Base-by-base conservation (phyloP, 2,113 vertebrate genomes). In the Oryzias curvinotus region DNA sequence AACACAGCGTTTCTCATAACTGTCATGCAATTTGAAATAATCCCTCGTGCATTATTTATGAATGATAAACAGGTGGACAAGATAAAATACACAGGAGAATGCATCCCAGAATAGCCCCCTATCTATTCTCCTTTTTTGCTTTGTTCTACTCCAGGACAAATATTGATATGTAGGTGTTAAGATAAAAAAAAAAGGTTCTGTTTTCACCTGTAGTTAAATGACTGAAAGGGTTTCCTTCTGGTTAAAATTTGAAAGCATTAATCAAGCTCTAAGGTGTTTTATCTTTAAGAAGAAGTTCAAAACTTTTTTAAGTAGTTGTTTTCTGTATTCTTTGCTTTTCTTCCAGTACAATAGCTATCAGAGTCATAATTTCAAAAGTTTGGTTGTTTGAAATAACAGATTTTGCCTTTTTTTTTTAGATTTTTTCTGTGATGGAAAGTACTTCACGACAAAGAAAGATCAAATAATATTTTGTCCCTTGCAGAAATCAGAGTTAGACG, bases 91-190 rank as follows among this genome's bases (percentile, higher is more conserved):
- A 55, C 19, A 52, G 12, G 41, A 13, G 41, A 62, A 49, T 8
- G 4, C 36, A 6, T 36, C 45, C n/a, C n/a, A 60, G 61, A 17
- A 75, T 78, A 62, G 59, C 28, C 69, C 60, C 60, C 66, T 14
- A 3, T 15, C 44, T 16, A 1, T 47, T 54, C 25, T 30, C 23
- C 6, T 57, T 63, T 19, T 28, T 28, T 28, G 48, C 56, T 68
- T 28, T 19, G 36, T 41, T 23, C 8, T 56, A 54, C n/a, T 53
- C 2, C 43, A 12, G 1, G 73, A 55, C 36, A 73, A 66, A 26
- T 30, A 10, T 18, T 41, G 5, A 44, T 5, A 14, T 28, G 1
- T 28, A 5, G 26, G 21, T 5, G 26, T 28, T 28, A 28, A 5
- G 26, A 28, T 7, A 5, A 36, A 7, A 36, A 36, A 7, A 36